Base-by-base conservation (phyloP, 2,888 invertebrate species). In the Drosophila mercatorum region DNA sequence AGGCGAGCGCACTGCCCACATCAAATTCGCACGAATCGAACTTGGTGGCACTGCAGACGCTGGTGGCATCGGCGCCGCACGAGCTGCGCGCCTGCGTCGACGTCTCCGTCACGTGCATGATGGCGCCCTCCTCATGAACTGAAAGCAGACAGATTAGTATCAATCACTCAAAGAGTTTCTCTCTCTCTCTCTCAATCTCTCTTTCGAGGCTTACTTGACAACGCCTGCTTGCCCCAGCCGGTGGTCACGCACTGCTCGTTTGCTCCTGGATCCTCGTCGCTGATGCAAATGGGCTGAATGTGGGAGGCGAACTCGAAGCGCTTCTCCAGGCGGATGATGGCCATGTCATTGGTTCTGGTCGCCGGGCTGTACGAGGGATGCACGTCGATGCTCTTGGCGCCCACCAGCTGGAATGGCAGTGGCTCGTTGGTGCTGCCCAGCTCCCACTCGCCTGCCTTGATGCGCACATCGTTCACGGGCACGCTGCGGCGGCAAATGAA, bases 371-470 rank as follows among this genome's bases (percentile, higher is more conserved):
- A 97, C 60, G 93, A 93, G 0, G 97, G 97, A 92, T 97, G 97
- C 1, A 95, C 91, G 0, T 95, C 94, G 64, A 97, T 95, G 4
- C 94, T 94, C 28, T 95, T 94, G 11, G 96, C 97, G 57, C 95
- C 95, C 0, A 95, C 94, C 63, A 96, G 95, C 92, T 97, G 96
- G 94, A 96, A 96, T 0, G 96, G 95, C 14, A 96, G 93, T 0
- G 96, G 97, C 82, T 97, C 97, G 59, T 96, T 96, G 76, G 96
- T 96, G 81, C 96, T 95, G 51, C 96, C 96, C 4, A 97, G 93
- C 88, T 96, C 96, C 96, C 96, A 97, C 94, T 96, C 97, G 0
- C 97, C 97, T 1, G 95, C 95, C 90, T 97, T 97, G 80, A 97
- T 95, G 0, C 96, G 94, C 0, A 97, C 93, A 89, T 96, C 96